Base-by-base conservation (phyloP, 2,797 vertebrate species). In the Brotula barbata region DNA sequence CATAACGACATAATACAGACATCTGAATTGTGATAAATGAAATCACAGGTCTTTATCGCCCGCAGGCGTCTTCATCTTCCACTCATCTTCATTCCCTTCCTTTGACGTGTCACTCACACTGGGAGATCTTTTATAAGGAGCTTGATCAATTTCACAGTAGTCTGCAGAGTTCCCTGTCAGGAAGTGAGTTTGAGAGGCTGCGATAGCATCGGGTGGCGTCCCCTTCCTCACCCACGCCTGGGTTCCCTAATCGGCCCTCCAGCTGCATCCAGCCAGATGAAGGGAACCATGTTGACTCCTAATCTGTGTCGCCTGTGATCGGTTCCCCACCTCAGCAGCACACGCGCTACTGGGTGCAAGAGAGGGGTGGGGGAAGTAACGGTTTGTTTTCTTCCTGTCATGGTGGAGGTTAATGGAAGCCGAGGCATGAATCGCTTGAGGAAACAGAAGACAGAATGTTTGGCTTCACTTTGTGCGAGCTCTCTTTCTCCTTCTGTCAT, bases 291-390 rank as follows among this genome's bases (percentile, higher is more conserved):
- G 82, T 79, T 78, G 83, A 88, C 83, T 87, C 79, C 77, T 83
- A 83, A 87, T 87, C 85, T 85, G 85, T 80, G 77, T 76, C 63
- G 63, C 69, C 77, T 69, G 45, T 86, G 83, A 89, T 84, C 84
- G 77, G 44, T 80, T 75, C 84, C 70, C 75, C 75, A 87, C 70
- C 81, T 78, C 82, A 3, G 76, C 72, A 63, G 71, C 61, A 66
- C 58, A 51, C 53, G 23, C 55, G 13, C 76, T 63, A 60, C 66
- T 76, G 73, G 70, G 65, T 51, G 71, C 60, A 44, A 65, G 50
- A 16, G 42, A 54, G 59, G 59, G 56, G 67, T 48, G 55, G 20
- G 42, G 47, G 50, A 58, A 67, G 63, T 59, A 59, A 81, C 53
- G 58, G 70, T 84, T 86, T 84, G 75, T 87, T 90, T 83, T 83